Conservation (phyloP, 1,140 invertebrate species). For the Adelges cooleyi region DNA sequence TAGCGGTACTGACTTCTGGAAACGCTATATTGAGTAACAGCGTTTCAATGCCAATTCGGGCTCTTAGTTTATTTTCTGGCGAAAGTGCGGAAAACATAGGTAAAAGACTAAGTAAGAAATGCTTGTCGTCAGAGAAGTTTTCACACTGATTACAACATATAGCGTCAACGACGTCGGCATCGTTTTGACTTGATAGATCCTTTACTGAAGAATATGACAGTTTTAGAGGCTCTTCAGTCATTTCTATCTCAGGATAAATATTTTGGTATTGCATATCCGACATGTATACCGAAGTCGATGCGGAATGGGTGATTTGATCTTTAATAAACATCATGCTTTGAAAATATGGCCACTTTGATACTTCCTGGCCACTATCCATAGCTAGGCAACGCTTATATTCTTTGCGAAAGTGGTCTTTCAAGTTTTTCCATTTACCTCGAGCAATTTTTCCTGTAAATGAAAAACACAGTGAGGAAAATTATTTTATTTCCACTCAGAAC, state of each 20-base stretch:
- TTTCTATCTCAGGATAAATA: neutral
- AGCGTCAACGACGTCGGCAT: neutral
- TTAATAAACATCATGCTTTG: conserved; percentile 15
- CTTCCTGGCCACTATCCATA: neutral
- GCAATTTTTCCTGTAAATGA: neutral
- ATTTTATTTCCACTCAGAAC: too few relatives aligned
- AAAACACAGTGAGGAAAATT: too few relatives aligned
- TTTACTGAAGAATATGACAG: neutral
- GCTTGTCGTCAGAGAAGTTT: conserved; percentile 18
- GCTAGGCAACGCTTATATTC: conserved; percentile 4
- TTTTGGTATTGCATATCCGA: conserved; percentile 2
- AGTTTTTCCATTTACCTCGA: conserved; percentile 8
- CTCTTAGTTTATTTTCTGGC: neutral
- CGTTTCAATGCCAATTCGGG: conserved; percentile 6
- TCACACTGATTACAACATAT: neutral
- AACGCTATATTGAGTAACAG: neutral
- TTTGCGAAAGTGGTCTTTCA: conserved; percentile 20
- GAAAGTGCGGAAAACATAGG: neutral
- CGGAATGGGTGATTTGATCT: conserved; percentile 2
- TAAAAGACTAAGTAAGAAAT: conserved; percentile 13
- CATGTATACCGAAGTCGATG: neutral
- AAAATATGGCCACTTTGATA: conserved; percentile 18
- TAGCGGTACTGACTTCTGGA: neutral
- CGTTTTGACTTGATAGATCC: neutral
- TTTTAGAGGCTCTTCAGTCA: neutral